Evolutionary conservation across 2,888 invertebrate species (phyloP).

Genomic region (Nezara viridula): DNA sequence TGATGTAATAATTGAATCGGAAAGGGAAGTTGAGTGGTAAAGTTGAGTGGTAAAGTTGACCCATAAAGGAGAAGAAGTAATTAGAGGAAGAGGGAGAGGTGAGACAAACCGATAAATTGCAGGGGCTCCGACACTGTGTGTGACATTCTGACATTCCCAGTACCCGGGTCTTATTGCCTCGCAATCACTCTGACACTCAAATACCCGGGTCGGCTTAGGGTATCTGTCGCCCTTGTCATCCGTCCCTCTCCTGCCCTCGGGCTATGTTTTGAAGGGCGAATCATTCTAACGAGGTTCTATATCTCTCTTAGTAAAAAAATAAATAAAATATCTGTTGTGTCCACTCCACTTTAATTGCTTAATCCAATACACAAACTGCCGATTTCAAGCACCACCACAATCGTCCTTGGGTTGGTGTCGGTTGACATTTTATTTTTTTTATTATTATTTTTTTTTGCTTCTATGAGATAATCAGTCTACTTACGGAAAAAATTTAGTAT

Average conservation of each 20-base stretch:
- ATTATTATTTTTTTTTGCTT: too few species aligned
- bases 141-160: neutral
- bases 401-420: too few species aligned
- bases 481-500: too few species aligned
- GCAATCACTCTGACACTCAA: constrained; percentile 16
- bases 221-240: neutral
- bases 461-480: too few species aligned
- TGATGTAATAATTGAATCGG: neutral
- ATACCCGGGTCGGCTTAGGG: constrained; percentile 7
- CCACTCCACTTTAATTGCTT: too few species aligned
- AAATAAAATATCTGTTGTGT: too few species aligned
- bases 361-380: too few species aligned
- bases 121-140: neutral
- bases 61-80: neutral
- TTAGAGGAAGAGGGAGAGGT: neutral
- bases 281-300: neutral
- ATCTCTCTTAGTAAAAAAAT: neutral
- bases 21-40: neutral
- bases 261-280: neutral
- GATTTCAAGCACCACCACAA: too few species aligned
- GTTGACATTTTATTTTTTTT: too few species aligned
- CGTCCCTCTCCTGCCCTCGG: neutral
- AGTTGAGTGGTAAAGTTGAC: neutral
- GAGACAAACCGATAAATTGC: neutral
- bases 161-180: constrained; percentile 4